Conservation (phyloP, 2,888 invertebrate genomes). For the Cephalotes varians region DNA sequence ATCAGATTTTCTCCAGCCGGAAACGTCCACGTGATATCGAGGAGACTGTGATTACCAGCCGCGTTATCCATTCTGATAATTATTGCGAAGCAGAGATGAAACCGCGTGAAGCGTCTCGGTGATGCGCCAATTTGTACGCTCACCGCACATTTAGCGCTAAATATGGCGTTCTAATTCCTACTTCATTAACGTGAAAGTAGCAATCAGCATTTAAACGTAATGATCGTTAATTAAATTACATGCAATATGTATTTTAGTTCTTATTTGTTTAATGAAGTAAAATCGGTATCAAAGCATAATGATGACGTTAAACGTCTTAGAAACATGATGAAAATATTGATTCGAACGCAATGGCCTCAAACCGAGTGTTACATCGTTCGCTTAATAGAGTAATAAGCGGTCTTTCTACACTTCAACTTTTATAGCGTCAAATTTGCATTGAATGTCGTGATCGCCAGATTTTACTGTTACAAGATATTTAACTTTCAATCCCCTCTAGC, state of each 20-base stretch:
- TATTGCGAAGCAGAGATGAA: background rate
- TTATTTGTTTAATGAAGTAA: background rate
- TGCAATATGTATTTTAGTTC: background rate
- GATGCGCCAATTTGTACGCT: background rate
- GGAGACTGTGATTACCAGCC: background rate
- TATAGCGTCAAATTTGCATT: slow-evolving; percentile 21
- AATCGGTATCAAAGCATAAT: background rate
- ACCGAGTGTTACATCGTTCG: background rate
- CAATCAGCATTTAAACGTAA: background rate
- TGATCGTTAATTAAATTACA: background rate
- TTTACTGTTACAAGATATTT: slow-evolving; percentile 37
- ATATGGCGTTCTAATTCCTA: background rate
- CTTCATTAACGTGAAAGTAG: slow-evolving; percentile 27
- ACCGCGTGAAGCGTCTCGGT: background rate
- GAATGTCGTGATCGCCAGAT: background rate
- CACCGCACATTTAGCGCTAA: slow-evolving; percentile 14
- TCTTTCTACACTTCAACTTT: background rate
- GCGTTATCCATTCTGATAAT: slow-evolving; percentile 5
- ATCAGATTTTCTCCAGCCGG: slow-evolving; percentile 12
- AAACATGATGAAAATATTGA: background rate
- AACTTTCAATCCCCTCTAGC: background rate
- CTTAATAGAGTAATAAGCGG: background rate
- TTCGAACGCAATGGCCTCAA: background rate
- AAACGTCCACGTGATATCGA: slow-evolving; percentile 20
- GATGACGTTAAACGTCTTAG: background rate